A percentile compares a stretch with the other conserved stretches of the same genome.
phyloP scores from a whole-genome alignment of 2,797 vertebrate species.

The Mionectes olivaceus region DNA sequence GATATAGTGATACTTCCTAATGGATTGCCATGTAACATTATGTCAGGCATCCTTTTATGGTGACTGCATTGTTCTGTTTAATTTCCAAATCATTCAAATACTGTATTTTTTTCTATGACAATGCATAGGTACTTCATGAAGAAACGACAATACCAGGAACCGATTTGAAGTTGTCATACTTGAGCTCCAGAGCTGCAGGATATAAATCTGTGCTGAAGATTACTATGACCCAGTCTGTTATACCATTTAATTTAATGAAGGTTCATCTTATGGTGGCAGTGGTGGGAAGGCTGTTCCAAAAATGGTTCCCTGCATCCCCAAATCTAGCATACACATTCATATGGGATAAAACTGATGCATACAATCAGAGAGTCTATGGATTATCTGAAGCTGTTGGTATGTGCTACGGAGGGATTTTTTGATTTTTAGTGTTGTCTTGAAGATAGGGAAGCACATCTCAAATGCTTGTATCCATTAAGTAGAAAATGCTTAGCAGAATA shows the following conservation, averaged over 20 bases:
- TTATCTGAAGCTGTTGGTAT: slow-evolving; percentile 95
- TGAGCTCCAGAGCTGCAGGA: slow-evolving; percentile 95
- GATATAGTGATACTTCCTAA: neutral
- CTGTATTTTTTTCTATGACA: neutral
- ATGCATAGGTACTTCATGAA: slow-evolving; percentile 93
- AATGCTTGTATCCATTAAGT: neutral
- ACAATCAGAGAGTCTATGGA: slow-evolving; percentile 96
- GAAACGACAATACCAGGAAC: slow-evolving; percentile 95
- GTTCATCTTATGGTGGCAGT: slow-evolving; percentile 99
- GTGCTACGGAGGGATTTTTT: neutral
- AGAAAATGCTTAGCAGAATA: neutral
- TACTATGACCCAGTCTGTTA: slow-evolving; percentile 91
- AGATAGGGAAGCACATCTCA: neutral
- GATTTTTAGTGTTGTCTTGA: neutral
- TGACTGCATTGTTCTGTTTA: neutral
- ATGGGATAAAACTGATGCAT: slow-evolving; percentile 99
- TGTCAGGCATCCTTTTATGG: neutral
- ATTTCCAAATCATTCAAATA: neutral
- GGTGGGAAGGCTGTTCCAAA: slow-evolving; percentile 96
- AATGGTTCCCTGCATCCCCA: slow-evolving; percentile 96
- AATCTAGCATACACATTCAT: slow-evolving; percentile 97
- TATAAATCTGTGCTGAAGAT: slow-evolving; percentile 98
- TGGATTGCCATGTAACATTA: neutral
- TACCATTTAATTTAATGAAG: slow-evolving; percentile 97
- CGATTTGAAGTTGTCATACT: slow-evolving; percentile 93